A percentile compares a stretch with the other conserved stretches of the same genome.
Evolutionary conservation across 35 echinoderm and acorn worm genomes (phyloP).

Genomic region (Diadema setosum): DNA sequence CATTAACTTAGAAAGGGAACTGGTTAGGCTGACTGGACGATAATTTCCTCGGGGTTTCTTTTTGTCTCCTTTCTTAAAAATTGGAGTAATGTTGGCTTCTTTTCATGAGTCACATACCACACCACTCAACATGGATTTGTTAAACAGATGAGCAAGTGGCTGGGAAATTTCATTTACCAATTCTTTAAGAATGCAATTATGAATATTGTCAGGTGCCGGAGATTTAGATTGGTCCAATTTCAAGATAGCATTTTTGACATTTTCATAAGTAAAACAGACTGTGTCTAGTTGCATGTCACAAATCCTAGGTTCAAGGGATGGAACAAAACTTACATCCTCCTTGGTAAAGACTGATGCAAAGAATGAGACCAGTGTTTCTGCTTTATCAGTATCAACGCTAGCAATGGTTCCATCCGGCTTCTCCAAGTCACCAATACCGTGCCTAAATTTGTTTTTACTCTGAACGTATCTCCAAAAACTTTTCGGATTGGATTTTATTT

Average conservation of each 20-base stretch:
- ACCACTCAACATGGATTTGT: background rate
- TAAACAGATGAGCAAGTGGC: background rate
- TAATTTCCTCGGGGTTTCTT: conserved; percentile 41
- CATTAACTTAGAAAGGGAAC: conserved; percentile 21
- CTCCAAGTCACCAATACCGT: background rate
- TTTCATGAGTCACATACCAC: conserved; percentile 3
- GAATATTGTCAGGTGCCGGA: background rate
- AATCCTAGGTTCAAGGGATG: background rate
- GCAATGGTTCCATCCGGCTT: background rate
- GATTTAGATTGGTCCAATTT: background rate
- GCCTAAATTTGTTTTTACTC: background rate
- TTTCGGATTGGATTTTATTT: background rate
- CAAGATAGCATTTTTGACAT: background rate
- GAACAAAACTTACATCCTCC: background rate
- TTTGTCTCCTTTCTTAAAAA: conserved; percentile 42
- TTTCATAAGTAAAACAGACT: background rate
- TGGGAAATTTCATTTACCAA: background rate
- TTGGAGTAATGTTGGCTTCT: conserved; percentile 22
- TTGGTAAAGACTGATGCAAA: conserved; percentile 12
- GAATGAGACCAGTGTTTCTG: conserved; percentile 10
- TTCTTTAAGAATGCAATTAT: background rate
- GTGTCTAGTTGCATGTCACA: background rate
- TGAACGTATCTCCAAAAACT: conserved; percentile 2
- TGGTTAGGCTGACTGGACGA: conserved; percentile 47
- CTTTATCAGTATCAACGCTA: background rate